A percentile compares a stretch with the other conserved stretches of the same genome.
Evolutionary conservation across 1,140 invertebrate genomes (phyloP).

Genomic region (Drosophila simulans): DNA sequence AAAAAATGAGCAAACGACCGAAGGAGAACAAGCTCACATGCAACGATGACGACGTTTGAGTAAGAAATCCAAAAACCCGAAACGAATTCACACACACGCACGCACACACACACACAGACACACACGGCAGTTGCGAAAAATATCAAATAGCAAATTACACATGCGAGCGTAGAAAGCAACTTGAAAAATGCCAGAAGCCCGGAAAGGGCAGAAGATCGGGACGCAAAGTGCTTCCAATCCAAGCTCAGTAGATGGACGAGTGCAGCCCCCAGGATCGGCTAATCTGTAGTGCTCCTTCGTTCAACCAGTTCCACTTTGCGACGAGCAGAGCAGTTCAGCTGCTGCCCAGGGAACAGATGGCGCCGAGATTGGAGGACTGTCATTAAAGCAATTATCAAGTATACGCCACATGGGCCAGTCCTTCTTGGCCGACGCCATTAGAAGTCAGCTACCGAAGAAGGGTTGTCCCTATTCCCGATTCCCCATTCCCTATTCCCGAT

Average conservation of each 20-base stretch:
- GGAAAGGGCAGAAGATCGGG: not conserved
- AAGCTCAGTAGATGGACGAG: too few species aligned
- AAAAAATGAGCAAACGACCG: constrained; percentile 35
- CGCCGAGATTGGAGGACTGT: constrained; percentile 7
- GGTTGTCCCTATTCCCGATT: too few species aligned
- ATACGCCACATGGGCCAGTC: constrained; percentile 15
- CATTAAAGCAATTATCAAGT: constrained; percentile 44
- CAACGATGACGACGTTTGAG: constrained; percentile 30
- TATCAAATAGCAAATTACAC: constrained; percentile 82
- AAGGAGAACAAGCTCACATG: constrained; percentile 13
- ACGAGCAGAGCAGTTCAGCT: not conserved
- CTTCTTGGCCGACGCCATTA: not conserved
- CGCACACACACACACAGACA: constrained; percentile 17
- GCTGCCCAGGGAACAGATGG: constrained; percentile 9
- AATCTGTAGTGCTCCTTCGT: too few species aligned
- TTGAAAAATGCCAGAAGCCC: constrained; percentile 13
- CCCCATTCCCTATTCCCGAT: not conserved
- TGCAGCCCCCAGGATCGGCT: too few species aligned
- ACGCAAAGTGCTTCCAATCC: too few species aligned
- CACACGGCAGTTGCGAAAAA: constrained; percentile 30
- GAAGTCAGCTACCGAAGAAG: too few species aligned
- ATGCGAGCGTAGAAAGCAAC: constrained; percentile 43
- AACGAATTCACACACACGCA: constrained; percentile 41
- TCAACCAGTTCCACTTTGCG: not conserved
- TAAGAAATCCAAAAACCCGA: constrained; percentile 26